phyloP scores from a whole-genome alignment of 2,888 invertebrate genomes.

The Cecidostiba fungosa region DNA sequence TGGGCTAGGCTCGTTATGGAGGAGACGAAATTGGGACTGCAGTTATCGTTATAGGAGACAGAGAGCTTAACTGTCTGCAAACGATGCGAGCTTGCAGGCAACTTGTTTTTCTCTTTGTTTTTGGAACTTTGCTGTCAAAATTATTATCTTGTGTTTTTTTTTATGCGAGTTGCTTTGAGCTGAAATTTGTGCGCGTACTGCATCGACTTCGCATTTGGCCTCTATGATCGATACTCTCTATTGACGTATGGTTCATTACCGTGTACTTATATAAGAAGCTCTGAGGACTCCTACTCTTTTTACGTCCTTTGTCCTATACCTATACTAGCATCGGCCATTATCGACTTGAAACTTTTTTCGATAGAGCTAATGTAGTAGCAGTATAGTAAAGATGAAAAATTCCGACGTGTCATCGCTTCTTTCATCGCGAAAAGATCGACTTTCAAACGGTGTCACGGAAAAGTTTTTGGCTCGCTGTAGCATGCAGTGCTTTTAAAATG shows the following conservation, averaged over 20 bases:
- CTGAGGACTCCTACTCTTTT: neutral
- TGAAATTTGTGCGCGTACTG: neutral
- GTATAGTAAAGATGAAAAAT: neutral
- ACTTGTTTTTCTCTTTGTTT: too few relatives aligned
- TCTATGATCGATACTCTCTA: neutral
- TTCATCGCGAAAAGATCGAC: neutral
- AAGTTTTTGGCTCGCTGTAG: neutral
- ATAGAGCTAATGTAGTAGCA: neutral
- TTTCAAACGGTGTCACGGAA: neutral
- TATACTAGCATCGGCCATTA: neutral
- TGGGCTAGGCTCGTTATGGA: neutral
- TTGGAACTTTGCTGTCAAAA: neutral
- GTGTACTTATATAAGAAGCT: neutral
- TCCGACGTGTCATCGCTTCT: neutral
- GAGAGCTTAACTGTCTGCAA: neutral
- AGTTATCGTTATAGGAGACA: neutral
- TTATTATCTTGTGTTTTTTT: neutral
- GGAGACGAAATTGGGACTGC: neutral
- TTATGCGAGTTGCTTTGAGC: neutral
- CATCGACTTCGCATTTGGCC: neutral
- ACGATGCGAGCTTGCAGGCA: neutral
- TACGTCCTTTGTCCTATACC: neutral
- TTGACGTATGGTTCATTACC: neutral
- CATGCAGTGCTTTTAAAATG: neutral
- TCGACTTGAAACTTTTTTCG: slow-evolving; percentile 6